These are phyloP conservation scores for Noctua fimbriata DNA, from an alignment of 2,888 invertebrate genomes.

Conservation along the genomic window DNA sequence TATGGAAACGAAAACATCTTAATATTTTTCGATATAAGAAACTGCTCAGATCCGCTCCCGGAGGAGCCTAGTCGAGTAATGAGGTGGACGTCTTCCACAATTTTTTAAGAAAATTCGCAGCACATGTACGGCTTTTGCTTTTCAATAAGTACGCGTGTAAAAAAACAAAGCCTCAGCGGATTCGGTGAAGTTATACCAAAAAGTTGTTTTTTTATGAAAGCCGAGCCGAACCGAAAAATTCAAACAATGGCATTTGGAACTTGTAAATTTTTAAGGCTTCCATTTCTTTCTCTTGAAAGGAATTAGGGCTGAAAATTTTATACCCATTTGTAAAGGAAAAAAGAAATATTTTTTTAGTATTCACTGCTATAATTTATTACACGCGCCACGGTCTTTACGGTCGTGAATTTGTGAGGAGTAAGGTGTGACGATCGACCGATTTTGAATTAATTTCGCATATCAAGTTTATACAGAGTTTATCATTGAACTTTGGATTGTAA, in stretches of 20 bases:
- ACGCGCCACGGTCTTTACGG: too few species aligned
- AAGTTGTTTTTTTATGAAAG: not conserved
- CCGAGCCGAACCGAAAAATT: too few species aligned
- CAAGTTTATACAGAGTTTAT: too few species aligned
- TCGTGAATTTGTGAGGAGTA: too few species aligned
- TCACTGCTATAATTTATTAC: too few species aligned
- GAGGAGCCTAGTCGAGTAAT: slow-evolving; percentile 1
- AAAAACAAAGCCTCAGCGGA: not conserved
- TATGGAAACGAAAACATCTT: slow-evolving; percentile 14
- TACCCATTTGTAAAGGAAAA: too few species aligned
- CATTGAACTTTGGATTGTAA: too few species aligned
- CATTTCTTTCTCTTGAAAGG: not conserved
- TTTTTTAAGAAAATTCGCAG: not conserved
- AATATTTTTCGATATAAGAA: not conserved
- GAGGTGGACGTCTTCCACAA: not conserved
- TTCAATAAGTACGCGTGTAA: not conserved
- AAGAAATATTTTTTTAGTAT: too few species aligned
- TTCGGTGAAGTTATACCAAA: too few species aligned
- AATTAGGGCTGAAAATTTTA: not conserved
- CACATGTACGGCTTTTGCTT: not conserved
- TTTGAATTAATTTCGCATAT: too few species aligned
- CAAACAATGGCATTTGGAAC: not conserved
- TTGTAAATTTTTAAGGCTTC: not conserved
- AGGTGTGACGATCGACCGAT: too few species aligned
- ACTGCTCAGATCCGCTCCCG: not conserved